Base-by-base conservation (phyloP, 2,888 invertebrate species). In the Agrotis clavis region DNA sequence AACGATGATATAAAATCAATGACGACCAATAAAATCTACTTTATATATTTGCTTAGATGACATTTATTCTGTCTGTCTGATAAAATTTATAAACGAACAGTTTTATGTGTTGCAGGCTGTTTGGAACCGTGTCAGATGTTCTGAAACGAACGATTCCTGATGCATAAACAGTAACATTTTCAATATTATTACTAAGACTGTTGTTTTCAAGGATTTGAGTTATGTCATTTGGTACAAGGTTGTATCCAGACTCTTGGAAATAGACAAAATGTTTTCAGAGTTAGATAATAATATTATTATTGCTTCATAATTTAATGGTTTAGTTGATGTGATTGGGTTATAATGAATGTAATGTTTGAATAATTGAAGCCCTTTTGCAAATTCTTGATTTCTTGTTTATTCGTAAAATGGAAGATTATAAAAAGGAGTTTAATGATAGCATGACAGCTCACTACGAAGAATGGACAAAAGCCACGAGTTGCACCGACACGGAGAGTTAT, bases 51-150 rank as follows among this genome's bases (percentile, higher is more conserved):
- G 41, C 53, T 47, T 61, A 47, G 11, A 54, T 66, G 79, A 79
- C 76, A 79, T 85, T 67, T 64, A 69, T 62, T 51, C 11, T 1
- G 21, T 11, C 3, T 60, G 61, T 56, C 59, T 57, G 65, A 59
- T 71, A 56, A 61, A 67, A 63, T 81, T 54, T 57, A 54, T 82
- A 63, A 65, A 71, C 30, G 9, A 56, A 64, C 30, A 25, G 61
- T 56, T 85, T 83, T 83, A 83, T 21, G 85, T 63, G 48, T 54
- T 59, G 63, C 56, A 54, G 54, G 48, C 53, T 7, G n/a, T 47
- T 71, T 72, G 80, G 73, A 85, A 85, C 21, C 0, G 51, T 66
- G 57, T 68, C 82, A 82, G 83, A 62, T 65, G 54, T 51, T 67
- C 2, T 60, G 60, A 60, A 56, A 61, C n/a, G 60, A 67, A 71